Base-by-base conservation (phyloP, 2,888 invertebrate genomes). In the Strigamia transsilvanica region DNA sequence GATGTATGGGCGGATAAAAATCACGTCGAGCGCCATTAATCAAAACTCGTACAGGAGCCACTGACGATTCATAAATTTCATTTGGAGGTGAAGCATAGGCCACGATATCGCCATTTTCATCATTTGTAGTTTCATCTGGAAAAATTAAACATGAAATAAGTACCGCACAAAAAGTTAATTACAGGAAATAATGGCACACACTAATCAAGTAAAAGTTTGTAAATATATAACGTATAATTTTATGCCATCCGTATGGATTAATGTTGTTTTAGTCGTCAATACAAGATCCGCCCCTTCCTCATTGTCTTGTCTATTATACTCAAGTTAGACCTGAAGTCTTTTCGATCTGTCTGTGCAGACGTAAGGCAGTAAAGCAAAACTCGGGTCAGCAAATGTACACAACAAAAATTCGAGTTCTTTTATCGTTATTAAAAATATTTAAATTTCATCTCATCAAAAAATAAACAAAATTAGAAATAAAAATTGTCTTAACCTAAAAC, bases 1-100 rank as follows among this genome's bases (percentile, higher is more conserved):
- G 93, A 86, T 95, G 94, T 79, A 94, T 91, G 0, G 95, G 95
- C 27, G 95, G 95, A 89, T 95, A 95, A 88, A 95, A 95, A 0
- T 95, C 95, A 84, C 95, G 91, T 83, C 95, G 89, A 42, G 94
- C 89, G 0, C 95, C 95, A 83, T 94, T 91, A 85, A 95, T 95
- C 4, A 94, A 94, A 42, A 95, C 93, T 83, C 94, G 90, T 12
- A 94, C 92, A 0, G 95, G 95, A 87, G 95, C 95, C 86, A 95
- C 34, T 41, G 80, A 32, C 10, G 81, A 81, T 61, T 66, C 66
- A 66, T 32, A 51, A 23, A 32, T 23, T 21, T 80, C 80, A 12
- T 42, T 41, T 6, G 80, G 32, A 15, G 79, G 79, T 0, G 79
- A 21, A 34, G 73, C 6, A 32, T 15, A 73, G 3, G 23, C 3